phyloP scores from a whole-genome alignment of 1,140 invertebrate genomes.

The Thaumatotibia leucotreta region DNA sequence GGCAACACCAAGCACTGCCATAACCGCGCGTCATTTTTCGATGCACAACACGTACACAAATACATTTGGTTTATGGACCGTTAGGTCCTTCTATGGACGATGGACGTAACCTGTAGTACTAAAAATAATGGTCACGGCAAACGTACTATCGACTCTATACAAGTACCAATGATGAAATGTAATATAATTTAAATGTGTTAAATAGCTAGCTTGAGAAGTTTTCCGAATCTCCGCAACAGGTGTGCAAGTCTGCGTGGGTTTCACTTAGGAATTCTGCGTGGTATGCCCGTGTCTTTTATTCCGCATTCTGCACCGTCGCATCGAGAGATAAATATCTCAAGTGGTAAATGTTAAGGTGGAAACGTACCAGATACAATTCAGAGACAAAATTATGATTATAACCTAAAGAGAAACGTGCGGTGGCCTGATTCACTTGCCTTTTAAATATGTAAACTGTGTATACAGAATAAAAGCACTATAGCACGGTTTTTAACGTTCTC shows the following conservation, averaged over 20 bases:
- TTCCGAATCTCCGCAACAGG: slow-evolving; percentile 24
- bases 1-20: slow-evolving; percentile 40
- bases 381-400: not conserved
- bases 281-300: slow-evolving; percentile 23
- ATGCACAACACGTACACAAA: slow-evolving; percentile 49
- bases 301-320: slow-evolving; percentile 23
- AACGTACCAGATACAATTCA: slow-evolving; percentile 1
- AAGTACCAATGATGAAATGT: not conserved
- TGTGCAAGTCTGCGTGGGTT: slow-evolving; percentile 28
- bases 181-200: not conserved
- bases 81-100: slow-evolving; percentile 44
- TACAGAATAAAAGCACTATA: not conserved
- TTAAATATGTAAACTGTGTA: not conserved
- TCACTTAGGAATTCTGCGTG: slow-evolving; percentile 23
- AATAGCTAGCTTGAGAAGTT: not conserved
- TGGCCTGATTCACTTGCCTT: not conserved
- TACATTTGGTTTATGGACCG: slow-evolving; percentile 47
- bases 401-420: not conserved
- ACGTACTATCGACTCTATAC: not conserved
- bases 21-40: slow-evolving; percentile 56
- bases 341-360: not conserved
- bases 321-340: slow-evolving; percentile 15
- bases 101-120: not conserved
- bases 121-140: not conserved
- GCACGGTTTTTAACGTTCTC: not conserved